Base-by-base conservation (phyloP, 2,888 invertebrate species). In the Meloe dianella region DNA sequence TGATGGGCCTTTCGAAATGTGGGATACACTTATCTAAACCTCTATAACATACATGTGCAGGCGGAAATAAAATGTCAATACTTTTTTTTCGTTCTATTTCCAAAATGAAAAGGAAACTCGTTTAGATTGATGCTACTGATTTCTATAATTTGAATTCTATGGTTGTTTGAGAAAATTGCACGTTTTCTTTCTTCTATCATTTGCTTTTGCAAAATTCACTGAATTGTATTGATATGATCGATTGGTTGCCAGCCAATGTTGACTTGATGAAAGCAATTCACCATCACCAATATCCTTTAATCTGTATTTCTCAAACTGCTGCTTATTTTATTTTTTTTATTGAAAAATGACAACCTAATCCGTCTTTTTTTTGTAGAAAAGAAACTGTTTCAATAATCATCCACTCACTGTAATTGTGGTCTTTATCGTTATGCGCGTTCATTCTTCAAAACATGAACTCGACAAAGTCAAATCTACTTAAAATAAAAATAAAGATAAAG, bases 1-100 rank as follows among this genome's bases (percentile, higher is more conserved):
- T 64, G 67, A 54, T 57, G 57, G 24, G 54, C 54, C 24, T 3
- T 54, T 2, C 12, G 24, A 12, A 54, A 24, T 54, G 24, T 54
- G 4, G 54, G n/a, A n/a, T n/a, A n/a, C n/a, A n/a, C n/a, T n/a
- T n/a, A n/a, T n/a, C n/a, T n/a, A n/a, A n/a, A n/a, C n/a, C n/a
- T n/a, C n/a, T n/a, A n/a, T n/a, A n/a, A n/a, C n/a, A n/a, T n/a
- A n/a, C n/a, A n/a, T n/a, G n/a, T n/a, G n/a, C n/a, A n/a, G n/a
- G n/a, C n/a, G n/a, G n/a, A n/a, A n/a, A n/a, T n/a, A n/a, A n/a
- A n/a, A n/a, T n/a, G n/a, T n/a, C n/a, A n/a, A n/a, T n/a, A n/a
- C n/a, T 14, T 35, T 0, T 35, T 41, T 17, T 41, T 5, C 41
- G 4, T 17, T n/a, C 17, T 41, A 17, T 17, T 41, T 17, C 10